Evolutionary conservation across 2,797 vertebrate species (phyloP), one percentile per base, ranked within the genome.

Genomic region (Epinephelus malabaricus): DNA sequence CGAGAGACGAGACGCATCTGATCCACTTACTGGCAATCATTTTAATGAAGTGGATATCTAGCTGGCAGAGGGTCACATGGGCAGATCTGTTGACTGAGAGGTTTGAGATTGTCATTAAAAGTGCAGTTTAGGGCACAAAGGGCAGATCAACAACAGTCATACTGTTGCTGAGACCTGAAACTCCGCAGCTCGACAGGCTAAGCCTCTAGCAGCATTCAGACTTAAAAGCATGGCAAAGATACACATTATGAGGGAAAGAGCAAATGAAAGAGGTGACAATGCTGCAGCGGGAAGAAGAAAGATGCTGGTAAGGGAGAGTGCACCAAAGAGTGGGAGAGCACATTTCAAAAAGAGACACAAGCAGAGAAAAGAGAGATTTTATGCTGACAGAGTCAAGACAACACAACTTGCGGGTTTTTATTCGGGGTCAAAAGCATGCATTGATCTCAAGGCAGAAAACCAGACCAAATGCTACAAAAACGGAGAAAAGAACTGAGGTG

Each of bases 81-180:
- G 6, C 71, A 43, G 34, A 61, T 68, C 49, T 82, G 79, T 85
- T 87, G 73, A 78, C 62, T n/a, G 64, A 82, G 66, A 47, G 21
- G 50, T 79, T 77, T 82, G 62, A 69, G 70, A 69, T 63, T 63
- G 62, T 67, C 66, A 74, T 82, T 83, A 83, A 76, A 78, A 71
- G 75, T 76, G 55, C 54, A 58, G 60, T 43, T 79, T 63, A 68
- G 61, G 73, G 67, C 56, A 84, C 30, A 78, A 47, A 12, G 7
- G 25, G 61, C 60, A 79, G 77, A 88, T 84, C 65, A 81, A 84
- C 69, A 23, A 60, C 76, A 72, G 45, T 49, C 27, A 27, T 58
- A 75, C 54, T 63, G 65, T 53, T 62, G 76, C 68, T 71, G 50
- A 82, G 78, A 71, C 76, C 71, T 59, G 54, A 27, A 78, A 69